Conservation (phyloP, 2,888 invertebrate species). For the Netelia inedita region DNA sequence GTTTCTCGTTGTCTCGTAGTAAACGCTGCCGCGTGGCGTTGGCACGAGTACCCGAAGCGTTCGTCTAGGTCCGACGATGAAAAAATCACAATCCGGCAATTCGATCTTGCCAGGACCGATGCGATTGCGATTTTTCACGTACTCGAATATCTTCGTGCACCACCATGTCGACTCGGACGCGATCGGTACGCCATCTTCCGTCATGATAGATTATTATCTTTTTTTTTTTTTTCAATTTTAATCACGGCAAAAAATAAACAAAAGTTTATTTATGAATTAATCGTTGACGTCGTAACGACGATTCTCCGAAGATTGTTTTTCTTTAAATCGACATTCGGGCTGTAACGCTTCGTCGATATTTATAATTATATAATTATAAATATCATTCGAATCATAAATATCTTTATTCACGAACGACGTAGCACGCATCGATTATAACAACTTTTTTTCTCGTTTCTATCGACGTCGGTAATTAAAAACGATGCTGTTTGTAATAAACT, state of each 20-base stretch:
- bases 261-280: background rate
- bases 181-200: constrained; percentile 60
- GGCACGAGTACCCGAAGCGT: constrained; percentile 79
- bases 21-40: constrained; percentile 74
- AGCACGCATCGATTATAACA: no score
- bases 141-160: constrained; percentile 79
- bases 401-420: no score
- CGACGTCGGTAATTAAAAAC: no score
- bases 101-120: constrained; percentile 79
- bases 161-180: constrained; percentile 70
- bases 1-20: constrained; percentile 75
- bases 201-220: constrained; percentile 67
- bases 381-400: no score
- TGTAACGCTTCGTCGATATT: no score
- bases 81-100: constrained; percentile 81
- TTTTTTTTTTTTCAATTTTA: background rate
- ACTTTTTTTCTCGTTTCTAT: no score
- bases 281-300: background rate
- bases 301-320: background rate
- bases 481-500: background rate
- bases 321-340: background rate
- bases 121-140: constrained; percentile 80
- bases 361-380: no score
- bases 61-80: constrained; percentile 80
- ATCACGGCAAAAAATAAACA: background rate